Percentiles rank a stretch among this genome's conserved stretches.
phyloP scores from a whole-genome alignment of 2,113 vertebrate species.

The Alectura lathami region DNA sequence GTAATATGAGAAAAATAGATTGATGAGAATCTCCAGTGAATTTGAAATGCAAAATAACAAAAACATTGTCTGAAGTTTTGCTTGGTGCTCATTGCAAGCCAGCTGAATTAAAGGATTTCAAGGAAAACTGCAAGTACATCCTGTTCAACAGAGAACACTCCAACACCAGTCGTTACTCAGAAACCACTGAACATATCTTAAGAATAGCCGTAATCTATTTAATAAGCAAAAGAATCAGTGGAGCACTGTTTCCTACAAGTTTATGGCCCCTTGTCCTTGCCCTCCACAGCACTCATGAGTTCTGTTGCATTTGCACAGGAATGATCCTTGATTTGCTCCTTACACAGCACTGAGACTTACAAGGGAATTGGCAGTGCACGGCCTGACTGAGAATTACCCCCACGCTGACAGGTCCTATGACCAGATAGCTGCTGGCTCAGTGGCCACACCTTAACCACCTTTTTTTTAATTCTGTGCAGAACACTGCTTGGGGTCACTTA shows the following conservation, averaged over 20 bases:
- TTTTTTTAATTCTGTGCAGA: not conserved
- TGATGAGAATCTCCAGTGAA: not conserved
- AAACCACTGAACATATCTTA: not conserved
- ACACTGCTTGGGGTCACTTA: not conserved
- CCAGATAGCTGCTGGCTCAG: not conserved
- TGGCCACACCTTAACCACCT: fast-evolving
- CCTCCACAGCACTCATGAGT: not conserved
- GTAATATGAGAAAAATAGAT: not conserved
- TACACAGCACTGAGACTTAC: not conserved
- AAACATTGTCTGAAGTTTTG: not conserved
- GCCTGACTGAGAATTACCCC: not conserved
- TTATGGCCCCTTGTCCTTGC: not conserved
- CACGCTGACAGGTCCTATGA: not conserved
- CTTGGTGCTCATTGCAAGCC: fast-evolving
- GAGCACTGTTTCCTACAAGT: not conserved
- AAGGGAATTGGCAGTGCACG: not conserved
- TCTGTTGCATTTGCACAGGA: not conserved
- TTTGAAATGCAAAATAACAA: not conserved
- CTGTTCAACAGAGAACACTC: not conserved
- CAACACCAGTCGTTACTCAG: not conserved
- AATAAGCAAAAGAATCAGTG: not conserved
- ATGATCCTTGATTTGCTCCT: not conserved
- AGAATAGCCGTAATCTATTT: not conserved
- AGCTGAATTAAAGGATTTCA: not conserved
- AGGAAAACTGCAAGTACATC: not conserved